A percentile compares a stretch with the other conserved stretches of the same genome.
These are phyloP conservation scores for Hoplias malabaricus DNA, from an alignment of 2,113 vertebrate species.

Conservation along the genomic window DNA sequence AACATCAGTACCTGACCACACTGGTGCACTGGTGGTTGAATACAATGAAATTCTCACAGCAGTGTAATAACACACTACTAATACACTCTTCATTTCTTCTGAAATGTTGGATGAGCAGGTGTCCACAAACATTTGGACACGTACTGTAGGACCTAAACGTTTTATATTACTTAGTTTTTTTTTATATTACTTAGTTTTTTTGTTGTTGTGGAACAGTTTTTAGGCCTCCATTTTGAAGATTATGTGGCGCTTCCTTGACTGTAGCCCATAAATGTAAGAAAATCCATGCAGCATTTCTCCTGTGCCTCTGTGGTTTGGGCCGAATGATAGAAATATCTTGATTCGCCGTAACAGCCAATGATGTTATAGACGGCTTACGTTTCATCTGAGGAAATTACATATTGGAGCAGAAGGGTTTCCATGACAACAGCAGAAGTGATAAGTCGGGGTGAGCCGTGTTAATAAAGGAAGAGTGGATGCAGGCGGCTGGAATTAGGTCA, in stretches of 20 bases:
- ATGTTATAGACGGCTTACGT: slow-evolving; percentile 5
- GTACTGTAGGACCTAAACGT: too few relatives aligned
- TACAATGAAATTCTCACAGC: too few relatives aligned
- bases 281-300: neutral
- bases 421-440: slow-evolving; percentile 43
- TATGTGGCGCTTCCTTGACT: neutral
- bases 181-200: too few relatives aligned
- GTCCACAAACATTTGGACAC: too few relatives aligned
- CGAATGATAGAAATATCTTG: neutral
- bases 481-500: slow-evolving; percentile 39
- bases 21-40: too few relatives aligned
- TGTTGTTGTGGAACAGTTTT: neutral
- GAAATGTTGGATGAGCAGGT: too few relatives aligned
- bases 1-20: too few relatives aligned
- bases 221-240: neutral
- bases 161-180: too few relatives aligned
- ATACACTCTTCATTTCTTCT: too few relatives aligned
- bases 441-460: slow-evolving; percentile 35
- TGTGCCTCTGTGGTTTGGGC: neutral
- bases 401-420: slow-evolving; percentile 29
- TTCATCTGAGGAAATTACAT: slow-evolving; percentile 29
- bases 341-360: neutral
- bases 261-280: neutral
- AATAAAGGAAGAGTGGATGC: slow-evolving; percentile 32
- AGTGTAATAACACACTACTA: too few relatives aligned